Evolutionary conservation across 2,797 vertebrate genomes (phyloP).

Genomic region (Enteromius trimaculatus): DNA sequence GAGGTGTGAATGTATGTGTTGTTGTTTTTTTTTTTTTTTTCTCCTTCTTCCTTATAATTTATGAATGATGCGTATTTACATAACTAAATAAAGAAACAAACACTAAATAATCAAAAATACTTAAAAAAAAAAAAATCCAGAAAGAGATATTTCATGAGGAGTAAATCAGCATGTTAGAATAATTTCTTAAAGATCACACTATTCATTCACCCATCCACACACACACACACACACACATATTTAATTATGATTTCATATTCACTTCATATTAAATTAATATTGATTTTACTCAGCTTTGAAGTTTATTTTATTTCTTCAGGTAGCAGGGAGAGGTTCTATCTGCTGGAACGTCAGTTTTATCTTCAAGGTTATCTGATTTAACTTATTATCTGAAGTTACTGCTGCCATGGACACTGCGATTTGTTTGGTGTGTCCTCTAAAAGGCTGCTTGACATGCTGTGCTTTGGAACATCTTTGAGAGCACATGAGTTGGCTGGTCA

Average conservation of each 20-base stretch:
- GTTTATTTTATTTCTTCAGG: background rate
- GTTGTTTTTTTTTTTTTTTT: no score
- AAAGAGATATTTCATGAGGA: no score
- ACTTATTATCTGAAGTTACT: background rate
- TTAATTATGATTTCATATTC: background rate
- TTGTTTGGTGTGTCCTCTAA: background rate
- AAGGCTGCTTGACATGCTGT: background rate
- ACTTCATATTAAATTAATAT: slow-evolving; percentile 1
- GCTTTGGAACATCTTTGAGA: background rate
- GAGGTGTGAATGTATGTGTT: no score
- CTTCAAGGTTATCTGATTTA: slow-evolving; percentile 7
- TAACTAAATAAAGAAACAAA: no score
- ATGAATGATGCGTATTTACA: no score
- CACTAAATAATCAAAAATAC: no score
- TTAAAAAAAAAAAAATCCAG: no score
- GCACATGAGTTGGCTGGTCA: background rate
- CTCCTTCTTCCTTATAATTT: no score
- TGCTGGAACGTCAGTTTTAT: background rate
- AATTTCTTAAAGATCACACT: no score
- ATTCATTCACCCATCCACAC: no score
- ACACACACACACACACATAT: no score
- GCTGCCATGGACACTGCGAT: slow-evolving; percentile 3
- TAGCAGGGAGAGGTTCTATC: background rate
- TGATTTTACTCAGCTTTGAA: background rate
- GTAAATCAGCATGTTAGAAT: no score